These are phyloP conservation scores for Oryzias dopingdopingensis DNA, from an alignment of 2,797 vertebrate genomes.

Conservation along the genomic window DNA sequence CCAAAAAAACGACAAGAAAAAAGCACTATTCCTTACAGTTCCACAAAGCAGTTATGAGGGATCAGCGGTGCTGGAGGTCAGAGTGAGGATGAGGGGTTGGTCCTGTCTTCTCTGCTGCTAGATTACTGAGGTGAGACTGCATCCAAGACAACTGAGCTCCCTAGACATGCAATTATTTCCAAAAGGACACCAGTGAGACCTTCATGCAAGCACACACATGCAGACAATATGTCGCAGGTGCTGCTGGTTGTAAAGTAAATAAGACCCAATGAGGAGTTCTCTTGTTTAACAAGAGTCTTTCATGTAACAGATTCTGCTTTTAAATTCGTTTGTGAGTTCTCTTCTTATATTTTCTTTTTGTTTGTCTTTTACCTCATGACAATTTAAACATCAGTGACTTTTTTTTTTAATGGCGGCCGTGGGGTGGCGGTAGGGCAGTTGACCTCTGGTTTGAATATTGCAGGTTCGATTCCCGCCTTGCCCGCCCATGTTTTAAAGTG, in stretches of 20 bases:
- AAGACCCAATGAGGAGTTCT: background rate
- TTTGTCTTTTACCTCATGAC: no score
- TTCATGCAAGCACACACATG: constrained; percentile 4
- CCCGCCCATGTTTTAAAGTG: no score
- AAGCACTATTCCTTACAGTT: no score
- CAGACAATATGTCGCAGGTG: background rate
- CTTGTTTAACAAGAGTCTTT: background rate
- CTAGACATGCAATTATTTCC: constrained; percentile 33
- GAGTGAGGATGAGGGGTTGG: constrained; percentile 39
- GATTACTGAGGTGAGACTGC: constrained; percentile 43
- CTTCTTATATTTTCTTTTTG: no score
- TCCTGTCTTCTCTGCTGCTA: constrained; percentile 36
- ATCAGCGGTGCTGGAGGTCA: constrained; percentile 43
- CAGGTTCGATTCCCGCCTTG: no score
- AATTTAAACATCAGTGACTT: no score
- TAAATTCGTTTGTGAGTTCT: no score
- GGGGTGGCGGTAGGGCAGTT: no score
- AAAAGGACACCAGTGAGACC: constrained; percentile 30
- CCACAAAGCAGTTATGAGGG: constrained; percentile 4
- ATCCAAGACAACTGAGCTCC: constrained; percentile 70
- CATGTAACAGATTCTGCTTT: background rate
- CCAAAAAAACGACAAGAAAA: no score
- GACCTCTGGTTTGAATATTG: no score
- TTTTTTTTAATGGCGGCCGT: no score
- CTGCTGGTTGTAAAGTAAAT: background rate